Conservation (phyloP, 2,888 invertebrate genomes). For the Calliscelio sp. region DNA sequence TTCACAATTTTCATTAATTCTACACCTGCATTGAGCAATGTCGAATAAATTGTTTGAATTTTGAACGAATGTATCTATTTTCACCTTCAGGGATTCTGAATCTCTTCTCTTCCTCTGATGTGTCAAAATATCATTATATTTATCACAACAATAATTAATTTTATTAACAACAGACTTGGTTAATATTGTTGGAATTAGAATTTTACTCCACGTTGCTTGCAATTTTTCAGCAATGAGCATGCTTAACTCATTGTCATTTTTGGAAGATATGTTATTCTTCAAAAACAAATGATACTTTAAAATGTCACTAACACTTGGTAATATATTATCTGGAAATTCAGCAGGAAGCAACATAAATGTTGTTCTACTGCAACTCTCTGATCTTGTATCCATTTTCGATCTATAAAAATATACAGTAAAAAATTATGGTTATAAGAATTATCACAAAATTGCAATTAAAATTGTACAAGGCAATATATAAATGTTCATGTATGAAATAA, state of each 20-base stretch:
- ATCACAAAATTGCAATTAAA: no score
- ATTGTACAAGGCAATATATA: no score
- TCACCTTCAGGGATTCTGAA: neutral
- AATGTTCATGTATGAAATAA: no score
- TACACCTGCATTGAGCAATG: constrained; percentile 7
- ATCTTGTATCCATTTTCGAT: neutral
- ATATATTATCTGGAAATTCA: neutral
- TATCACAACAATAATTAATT: neutral
- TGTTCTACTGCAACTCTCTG: neutral
- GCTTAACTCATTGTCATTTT: no score
- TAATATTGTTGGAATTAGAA: constrained; percentile 1
- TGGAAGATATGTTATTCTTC: neutral
- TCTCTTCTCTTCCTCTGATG: constrained; percentile 1
- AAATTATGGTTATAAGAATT: no score
- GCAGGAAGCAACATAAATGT: no score
- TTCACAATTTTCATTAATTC: neutral
- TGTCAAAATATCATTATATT: neutral
- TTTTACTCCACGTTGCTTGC: neutral
- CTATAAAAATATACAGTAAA: neutral
- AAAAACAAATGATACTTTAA: constrained; percentile 1
- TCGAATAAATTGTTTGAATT: neutral
- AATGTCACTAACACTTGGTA: neutral
- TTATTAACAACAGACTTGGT: neutral
- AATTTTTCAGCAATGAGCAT: constrained; percentile 1
- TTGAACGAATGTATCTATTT: neutral